Evolutionary conservation across 2,888 invertebrate species (phyloP).

Genomic region (Lepidocyrtinus sp.): DNA sequence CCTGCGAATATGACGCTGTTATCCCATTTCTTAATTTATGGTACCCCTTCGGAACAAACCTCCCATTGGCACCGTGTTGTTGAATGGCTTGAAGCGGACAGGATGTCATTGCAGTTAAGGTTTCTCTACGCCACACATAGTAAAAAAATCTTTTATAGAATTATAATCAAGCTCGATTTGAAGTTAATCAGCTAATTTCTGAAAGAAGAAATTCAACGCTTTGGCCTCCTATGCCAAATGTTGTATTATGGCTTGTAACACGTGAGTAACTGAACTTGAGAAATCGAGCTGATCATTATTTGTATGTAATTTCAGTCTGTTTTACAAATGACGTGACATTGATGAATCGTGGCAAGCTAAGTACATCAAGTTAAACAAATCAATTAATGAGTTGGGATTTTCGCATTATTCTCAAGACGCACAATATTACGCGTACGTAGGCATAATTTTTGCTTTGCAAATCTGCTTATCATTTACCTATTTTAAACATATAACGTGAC

Average conservation of each 20-base stretch:
- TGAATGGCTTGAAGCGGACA: neutral
- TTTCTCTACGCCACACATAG: neutral
- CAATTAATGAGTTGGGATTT: slow-evolving; percentile 20
- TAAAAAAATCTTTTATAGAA: neutral
- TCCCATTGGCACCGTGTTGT: no score
- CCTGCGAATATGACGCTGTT: no score
- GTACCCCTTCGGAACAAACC: no score
- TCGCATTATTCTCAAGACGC: no score
- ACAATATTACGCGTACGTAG: no score
- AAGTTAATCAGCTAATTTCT: neutral
- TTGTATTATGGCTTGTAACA: no score
- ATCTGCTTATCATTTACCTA: no score
- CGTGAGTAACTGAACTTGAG: neutral
- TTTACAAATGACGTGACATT: slow-evolving; percentile 32
- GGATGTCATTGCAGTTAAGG: neutral
- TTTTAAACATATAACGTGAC: no score
- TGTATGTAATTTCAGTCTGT: neutral
- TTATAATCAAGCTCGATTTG: neutral
- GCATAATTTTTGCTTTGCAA: no score
- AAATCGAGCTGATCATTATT: neutral
- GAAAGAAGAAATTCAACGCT: no score
- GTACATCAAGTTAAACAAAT: slow-evolving; percentile 22
- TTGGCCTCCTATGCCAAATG: no score
- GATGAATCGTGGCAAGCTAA: slow-evolving; percentile 25
- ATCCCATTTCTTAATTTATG: no score